phyloP scores from a whole-genome alignment of 2,888 invertebrate genomes.

The Andricus quercusramuli region DNA sequence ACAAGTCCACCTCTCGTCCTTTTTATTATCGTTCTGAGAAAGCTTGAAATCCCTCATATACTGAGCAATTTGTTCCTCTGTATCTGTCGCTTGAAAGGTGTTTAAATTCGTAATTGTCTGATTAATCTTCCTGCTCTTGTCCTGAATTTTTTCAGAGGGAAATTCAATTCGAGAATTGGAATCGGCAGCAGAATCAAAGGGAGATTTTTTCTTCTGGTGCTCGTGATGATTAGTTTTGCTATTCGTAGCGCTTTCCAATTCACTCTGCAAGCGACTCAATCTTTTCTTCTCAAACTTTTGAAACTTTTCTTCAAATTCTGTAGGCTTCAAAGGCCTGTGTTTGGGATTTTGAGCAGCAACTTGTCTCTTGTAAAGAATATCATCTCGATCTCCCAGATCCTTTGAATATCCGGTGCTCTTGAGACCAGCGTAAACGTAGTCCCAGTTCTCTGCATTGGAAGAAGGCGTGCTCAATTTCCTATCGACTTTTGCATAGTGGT shows the following conservation, averaged over 20 bases:
- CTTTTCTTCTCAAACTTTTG: constrained; percentile 57
- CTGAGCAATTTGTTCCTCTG: constrained; percentile 39
- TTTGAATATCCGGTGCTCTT: constrained; percentile 86
- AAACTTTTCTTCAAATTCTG: constrained; percentile 59
- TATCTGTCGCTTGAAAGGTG: constrained; percentile 47
- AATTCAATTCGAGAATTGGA: neutral
- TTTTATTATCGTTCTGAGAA: neutral
- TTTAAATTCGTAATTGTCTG: constrained; percentile 58
- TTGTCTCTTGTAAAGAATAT: constrained; percentile 79
- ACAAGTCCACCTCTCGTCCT: constrained; percentile 82
- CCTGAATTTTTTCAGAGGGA: constrained; percentile 19
- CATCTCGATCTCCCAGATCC: constrained; percentile 84
- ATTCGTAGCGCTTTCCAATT: constrained; percentile 52
- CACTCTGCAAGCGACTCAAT: constrained; percentile 20
- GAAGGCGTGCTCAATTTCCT: constrained; percentile 55
- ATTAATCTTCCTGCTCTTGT: constrained; percentile 40
- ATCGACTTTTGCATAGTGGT: constrained; percentile 62
- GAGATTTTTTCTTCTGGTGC: constrained; percentile 58
- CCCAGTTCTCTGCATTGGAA: constrained; percentile 84
- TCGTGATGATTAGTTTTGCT: constrained; percentile 59
- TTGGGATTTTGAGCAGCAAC: constrained; percentile 46
- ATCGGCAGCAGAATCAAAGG: constrained; percentile 54
- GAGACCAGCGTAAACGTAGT: constrained; percentile 88
- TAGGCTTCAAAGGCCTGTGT: constrained; percentile 53
- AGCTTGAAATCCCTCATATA: constrained; percentile 40